These are phyloP conservation scores for Caiman crocodilus DNA, from an alignment of 2,797 vertebrate genomes.

Conservation along the genomic window DNA sequence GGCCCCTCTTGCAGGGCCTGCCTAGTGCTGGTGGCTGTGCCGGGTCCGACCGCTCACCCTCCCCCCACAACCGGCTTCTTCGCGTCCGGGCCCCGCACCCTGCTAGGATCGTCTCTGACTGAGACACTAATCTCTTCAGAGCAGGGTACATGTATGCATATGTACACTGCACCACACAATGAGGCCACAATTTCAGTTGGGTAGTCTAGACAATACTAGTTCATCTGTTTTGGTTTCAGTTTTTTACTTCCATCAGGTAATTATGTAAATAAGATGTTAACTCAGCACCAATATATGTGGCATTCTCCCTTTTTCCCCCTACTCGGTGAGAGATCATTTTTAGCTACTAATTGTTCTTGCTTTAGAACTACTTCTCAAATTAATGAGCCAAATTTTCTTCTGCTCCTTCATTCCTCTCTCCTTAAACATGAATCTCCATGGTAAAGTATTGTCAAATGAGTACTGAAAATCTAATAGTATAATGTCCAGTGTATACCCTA, in stretches of 20 bases:
- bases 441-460: slow-evolving; percentile 58
- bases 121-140: neutral
- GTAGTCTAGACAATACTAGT: neutral
- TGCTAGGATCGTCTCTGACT: neutral
- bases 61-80: too few relatives aligned
- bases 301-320: neutral
- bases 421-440: slow-evolving; percentile 60
- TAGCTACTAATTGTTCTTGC: slow-evolving; percentile 35
- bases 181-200: neutral
- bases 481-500: slow-evolving; percentile 29
- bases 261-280: slow-evolving; percentile 27
- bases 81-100: neutral
- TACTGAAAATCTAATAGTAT: slow-evolving; percentile 55
- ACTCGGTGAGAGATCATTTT: slow-evolving; percentile 17
- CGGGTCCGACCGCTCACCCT: too few relatives aligned
- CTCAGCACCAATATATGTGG: slow-evolving; percentile 1
- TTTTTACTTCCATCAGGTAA: neutral
- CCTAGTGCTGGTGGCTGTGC: too few relatives aligned
- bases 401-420: slow-evolving; percentile 51
- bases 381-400: slow-evolving; percentile 55
- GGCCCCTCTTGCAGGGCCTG: too few relatives aligned
- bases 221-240: slow-evolving; percentile 22
- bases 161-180: neutral
- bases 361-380: slow-evolving; percentile 46
- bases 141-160: neutral